These are phyloP conservation scores for Amphibalanus amphitrite DNA, from an alignment of 1,140 invertebrate species.

Conservation along the genomic window DNA sequence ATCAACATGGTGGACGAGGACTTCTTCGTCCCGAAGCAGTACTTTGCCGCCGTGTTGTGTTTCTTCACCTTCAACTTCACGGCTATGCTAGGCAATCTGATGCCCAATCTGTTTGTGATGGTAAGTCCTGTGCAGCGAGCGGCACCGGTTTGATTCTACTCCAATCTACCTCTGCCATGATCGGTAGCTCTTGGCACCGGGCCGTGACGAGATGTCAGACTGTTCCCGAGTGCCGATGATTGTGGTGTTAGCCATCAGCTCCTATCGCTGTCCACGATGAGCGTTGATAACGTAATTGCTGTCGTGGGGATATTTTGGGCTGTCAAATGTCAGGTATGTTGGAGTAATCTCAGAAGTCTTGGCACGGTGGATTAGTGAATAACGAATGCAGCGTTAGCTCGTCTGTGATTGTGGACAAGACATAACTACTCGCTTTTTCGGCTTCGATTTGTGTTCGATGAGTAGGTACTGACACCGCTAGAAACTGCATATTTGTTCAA, in stretches of 20 bases:
- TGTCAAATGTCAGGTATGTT: neutral
- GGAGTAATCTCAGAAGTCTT: too few species aligned
- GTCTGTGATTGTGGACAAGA: too few species aligned
- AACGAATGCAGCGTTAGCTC: too few species aligned
- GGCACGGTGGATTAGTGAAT: too few species aligned
- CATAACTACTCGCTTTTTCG: too few species aligned
- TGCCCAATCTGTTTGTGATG: slow-evolving; percentile 58
- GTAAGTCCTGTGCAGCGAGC: too few species aligned
- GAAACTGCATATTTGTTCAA: too few species aligned
- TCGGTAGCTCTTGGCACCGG: neutral
- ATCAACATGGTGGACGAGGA: slow-evolving; percentile 35
- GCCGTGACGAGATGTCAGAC: neutral
- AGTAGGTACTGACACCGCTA: too few species aligned
- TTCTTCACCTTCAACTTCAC: slow-evolving; percentile 87
- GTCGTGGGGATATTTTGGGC: too few species aligned
- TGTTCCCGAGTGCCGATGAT: neutral
- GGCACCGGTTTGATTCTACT: neutral
- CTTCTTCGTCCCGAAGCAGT: slow-evolving; percentile 42
- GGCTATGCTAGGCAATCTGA: slow-evolving; percentile 77
- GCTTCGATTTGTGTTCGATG: too few species aligned
- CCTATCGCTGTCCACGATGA: neutral
- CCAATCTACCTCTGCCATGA: neutral
- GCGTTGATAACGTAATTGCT: slow-evolving; percentile 3
- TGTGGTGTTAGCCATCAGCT: neutral
- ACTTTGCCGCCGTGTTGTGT: slow-evolving; percentile 60